Percentiles rank a stretch among this genome's conserved stretches.
These are phyloP conservation scores for Otocyon megalotis DNA, from an alignment of 2,113 vertebrate genomes.

Conservation along the genomic window DNA sequence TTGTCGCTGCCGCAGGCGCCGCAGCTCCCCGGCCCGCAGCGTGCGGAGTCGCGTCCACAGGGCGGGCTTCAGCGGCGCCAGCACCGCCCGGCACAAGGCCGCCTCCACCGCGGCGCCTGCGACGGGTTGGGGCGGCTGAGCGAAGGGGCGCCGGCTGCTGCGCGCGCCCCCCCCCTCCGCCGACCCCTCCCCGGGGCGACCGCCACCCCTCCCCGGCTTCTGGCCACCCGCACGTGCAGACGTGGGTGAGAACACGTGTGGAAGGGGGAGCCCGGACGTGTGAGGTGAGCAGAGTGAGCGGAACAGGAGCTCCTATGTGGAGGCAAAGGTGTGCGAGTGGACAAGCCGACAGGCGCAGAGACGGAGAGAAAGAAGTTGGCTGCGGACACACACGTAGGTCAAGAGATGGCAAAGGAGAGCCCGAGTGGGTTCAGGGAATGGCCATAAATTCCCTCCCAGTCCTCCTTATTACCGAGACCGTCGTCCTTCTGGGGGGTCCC, in stretches of 20 bases:
- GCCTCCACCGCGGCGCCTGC: slow-evolving; percentile 90
- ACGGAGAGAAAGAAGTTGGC: not conserved
- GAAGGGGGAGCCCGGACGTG: not conserved
- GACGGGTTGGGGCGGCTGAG: not conserved
- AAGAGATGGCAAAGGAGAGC: not conserved
- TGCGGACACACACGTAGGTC: not conserved
- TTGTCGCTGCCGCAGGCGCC: slow-evolving; percentile 78
- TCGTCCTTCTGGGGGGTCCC: not conserved
- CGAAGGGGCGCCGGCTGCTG: not conserved
- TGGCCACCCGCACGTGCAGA: not conserved
- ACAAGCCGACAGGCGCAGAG: not conserved
- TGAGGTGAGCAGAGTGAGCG: not conserved
- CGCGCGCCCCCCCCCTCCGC: too few species aligned
- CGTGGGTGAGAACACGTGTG: not conserved
- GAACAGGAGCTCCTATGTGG: not conserved
- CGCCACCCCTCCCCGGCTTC: not conserved
- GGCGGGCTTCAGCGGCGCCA: slow-evolving; percentile 88
- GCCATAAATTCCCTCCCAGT: not conserved
- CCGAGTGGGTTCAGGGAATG: not conserved
- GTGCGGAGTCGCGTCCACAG: slow-evolving; percentile 88
- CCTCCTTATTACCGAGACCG: slow-evolving; percentile 67
- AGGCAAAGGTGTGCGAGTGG: not conserved
- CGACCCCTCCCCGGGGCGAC: not conserved
- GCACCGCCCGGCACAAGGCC: slow-evolving; percentile 90
- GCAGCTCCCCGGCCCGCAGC: slow-evolving; percentile 83